Evolutionary conservation across 2,888 invertebrate genomes (phyloP).

Genomic region (Drosophila longiperda): DNA sequence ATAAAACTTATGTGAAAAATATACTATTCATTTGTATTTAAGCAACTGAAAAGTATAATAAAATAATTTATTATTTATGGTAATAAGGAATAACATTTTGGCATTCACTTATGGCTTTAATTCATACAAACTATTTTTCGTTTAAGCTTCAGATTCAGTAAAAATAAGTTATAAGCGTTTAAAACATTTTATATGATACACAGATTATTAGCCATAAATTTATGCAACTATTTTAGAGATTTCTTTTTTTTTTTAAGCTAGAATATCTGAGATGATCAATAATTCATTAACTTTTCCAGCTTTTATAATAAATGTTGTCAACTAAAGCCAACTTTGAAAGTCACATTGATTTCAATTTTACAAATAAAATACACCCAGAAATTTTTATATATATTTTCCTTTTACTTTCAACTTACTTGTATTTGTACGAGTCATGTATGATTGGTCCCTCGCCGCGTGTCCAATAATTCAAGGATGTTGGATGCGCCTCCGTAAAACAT

Average conservation of each 20-base stretch:
- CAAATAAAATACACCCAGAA: too few species aligned
- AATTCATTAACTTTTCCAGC: too few species aligned
- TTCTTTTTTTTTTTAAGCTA: too few species aligned
- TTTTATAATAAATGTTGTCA: too few species aligned
- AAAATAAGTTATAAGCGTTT: too few species aligned
- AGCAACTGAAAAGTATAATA: neutral
- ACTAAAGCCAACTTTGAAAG: too few species aligned
- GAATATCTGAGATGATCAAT: too few species aligned
- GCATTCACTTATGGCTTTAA: neutral
- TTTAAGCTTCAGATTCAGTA: too few species aligned
- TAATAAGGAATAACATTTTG: neutral
- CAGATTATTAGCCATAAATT: too few species aligned
- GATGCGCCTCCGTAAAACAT: constrained; percentile 97
- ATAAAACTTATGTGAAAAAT: neutral
- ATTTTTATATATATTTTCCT: neutral
- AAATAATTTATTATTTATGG: neutral
- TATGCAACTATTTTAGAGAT: too few species aligned
- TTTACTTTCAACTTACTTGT: constrained; percentile 86
- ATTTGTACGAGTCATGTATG: constrained; percentile 94
- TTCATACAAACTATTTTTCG: neutral
- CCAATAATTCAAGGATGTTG: constrained; percentile 96
- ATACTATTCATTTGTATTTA: neutral
- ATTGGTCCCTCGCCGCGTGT: constrained; percentile 94
- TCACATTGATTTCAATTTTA: too few species aligned
- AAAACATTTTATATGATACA: too few species aligned